A percentile compares a stretch with the other conserved stretches of the same genome.
Conservation (phyloP, 2,113 vertebrate genomes). For the Varanus komodoensis region DNA sequence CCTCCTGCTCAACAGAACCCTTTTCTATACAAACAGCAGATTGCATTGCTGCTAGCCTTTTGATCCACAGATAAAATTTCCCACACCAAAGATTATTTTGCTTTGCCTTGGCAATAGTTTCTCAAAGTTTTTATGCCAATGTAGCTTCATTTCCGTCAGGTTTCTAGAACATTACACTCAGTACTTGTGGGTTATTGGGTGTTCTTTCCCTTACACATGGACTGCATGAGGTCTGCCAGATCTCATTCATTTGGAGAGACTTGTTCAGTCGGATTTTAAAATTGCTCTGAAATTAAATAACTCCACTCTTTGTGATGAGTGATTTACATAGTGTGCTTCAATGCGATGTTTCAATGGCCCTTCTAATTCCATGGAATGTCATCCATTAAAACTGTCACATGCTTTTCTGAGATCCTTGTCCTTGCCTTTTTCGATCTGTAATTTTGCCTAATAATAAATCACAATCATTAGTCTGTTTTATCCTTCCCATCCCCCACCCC, state of each 20-base stretch:
- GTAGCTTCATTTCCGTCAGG: conserved; percentile 21
- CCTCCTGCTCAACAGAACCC: conserved; percentile 25
- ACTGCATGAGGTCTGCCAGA: conserved; percentile 52
- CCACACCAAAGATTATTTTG: conserved; percentile 41
- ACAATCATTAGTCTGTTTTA: neutral
- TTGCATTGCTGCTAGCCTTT: conserved; percentile 50
- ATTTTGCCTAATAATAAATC: conserved; percentile 38
- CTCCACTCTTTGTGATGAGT: conserved; percentile 47
- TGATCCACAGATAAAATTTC: conserved; percentile 69
- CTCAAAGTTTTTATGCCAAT: neutral
- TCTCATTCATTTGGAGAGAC: conserved; percentile 62
- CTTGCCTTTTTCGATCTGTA: conserved; percentile 26
- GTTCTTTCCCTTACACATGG: neutral
- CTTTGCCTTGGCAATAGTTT: conserved; percentile 46
- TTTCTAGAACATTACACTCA: conserved; percentile 49
- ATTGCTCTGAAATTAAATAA: conserved; percentile 69
- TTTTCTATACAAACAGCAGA: conserved; percentile 57
- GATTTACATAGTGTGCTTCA: conserved; percentile 52
- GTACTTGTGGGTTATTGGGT: conserved; percentile 18
- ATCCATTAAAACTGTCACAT: conserved; percentile 54
- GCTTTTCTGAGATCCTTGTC: conserved; percentile 18
- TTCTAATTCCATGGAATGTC: conserved; percentile 51
- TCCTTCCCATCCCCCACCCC: neutral
- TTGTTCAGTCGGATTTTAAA: conserved; percentile 60
- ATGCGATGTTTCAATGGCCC: conserved; percentile 41